phyloP scores from a whole-genome alignment of 2,797 vertebrate species.

The Ptychadena robeensis region DNA sequence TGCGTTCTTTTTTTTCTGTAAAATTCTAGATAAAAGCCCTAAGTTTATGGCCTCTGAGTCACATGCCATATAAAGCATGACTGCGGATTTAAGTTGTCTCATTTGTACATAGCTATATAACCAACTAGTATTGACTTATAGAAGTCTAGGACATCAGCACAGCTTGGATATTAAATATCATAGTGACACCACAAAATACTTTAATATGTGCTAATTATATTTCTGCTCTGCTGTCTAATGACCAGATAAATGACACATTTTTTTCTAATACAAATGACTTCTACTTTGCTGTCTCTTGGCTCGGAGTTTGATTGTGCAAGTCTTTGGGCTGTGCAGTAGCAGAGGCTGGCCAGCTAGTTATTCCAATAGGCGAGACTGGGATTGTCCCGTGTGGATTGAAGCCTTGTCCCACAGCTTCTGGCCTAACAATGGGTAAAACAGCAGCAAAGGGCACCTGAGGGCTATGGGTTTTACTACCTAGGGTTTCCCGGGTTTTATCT shows the following conservation, averaged over 20 bases:
- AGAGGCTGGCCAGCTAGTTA: neutral
- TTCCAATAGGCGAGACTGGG: neutral
- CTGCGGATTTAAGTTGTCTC: neutral
- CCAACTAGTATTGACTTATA: constrained; percentile 18
- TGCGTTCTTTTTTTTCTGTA: neutral
- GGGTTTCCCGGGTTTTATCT: neutral
- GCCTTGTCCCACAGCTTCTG: constrained; percentile 48
- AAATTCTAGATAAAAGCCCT: neutral
- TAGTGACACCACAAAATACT: neutral
- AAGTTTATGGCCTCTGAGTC: neutral
- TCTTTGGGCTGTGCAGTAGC: neutral
- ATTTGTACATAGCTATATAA: neutral
- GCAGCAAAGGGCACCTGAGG: neutral
- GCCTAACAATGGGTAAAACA: neutral
- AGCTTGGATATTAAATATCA: neutral
- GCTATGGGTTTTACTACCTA: constrained; percentile 17
- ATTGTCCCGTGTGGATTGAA: constrained; percentile 5
- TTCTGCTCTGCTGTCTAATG: neutral
- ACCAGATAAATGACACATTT: neutral
- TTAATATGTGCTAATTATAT: neutral
- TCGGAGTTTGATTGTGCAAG: constrained; percentile 17
- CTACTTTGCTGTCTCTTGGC: constrained; percentile 4
- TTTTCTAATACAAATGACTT: constrained; percentile 13
- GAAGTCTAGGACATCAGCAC: neutral
- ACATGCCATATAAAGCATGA: neutral